phyloP scores from a whole-genome alignment of 1,140 invertebrate genomes.

The Zophobas morio region DNA sequence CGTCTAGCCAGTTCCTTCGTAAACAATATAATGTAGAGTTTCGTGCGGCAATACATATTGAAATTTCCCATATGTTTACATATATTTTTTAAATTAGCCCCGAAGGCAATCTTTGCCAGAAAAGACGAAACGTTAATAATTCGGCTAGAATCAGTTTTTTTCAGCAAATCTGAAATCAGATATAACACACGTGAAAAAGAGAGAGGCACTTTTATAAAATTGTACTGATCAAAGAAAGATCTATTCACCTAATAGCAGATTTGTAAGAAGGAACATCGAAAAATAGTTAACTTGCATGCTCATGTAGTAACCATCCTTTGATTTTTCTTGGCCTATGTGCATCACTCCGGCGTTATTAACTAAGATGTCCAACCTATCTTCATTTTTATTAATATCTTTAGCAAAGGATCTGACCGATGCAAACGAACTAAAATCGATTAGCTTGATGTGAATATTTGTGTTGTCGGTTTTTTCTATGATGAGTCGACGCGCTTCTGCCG shows the following conservation, averaged over 20 bases:
- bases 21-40: slow-evolving; percentile 80
- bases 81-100: slow-evolving; percentile 77
- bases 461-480: slow-evolving; percentile 66
- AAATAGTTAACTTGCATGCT: slow-evolving; percentile 69
- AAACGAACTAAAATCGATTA: slow-evolving; percentile 75
- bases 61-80: slow-evolving; percentile 62
- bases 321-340: slow-evolving; percentile 57
- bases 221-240: too few relatives aligned
- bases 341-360: slow-evolving; percentile 87
- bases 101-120: slow-evolving; percentile 71
- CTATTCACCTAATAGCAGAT: slow-evolving; percentile 63
- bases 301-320: slow-evolving; percentile 70
- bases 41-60: slow-evolving; percentile 75
- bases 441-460: slow-evolving; percentile 72
- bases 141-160: slow-evolving; percentile 71
- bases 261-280: slow-evolving; percentile 66
- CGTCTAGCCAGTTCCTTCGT: slow-evolving; percentile 73
- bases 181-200: too few relatives aligned
- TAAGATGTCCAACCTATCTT: slow-evolving; percentile 80
- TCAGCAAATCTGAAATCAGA: slow-evolving; percentile 66
- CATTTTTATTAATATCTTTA: slow-evolving; percentile 74
- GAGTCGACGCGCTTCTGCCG: too few relatives aligned
- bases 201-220: too few relatives aligned
- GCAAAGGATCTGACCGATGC: slow-evolving; percentile 75
- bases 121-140: slow-evolving; percentile 81